Percentiles rank a stretch among this genome's conserved stretches.
These are phyloP conservation scores for Notiomystis cincta DNA, from an alignment of 2,113 vertebrate species.

Conservation along the genomic window DNA sequence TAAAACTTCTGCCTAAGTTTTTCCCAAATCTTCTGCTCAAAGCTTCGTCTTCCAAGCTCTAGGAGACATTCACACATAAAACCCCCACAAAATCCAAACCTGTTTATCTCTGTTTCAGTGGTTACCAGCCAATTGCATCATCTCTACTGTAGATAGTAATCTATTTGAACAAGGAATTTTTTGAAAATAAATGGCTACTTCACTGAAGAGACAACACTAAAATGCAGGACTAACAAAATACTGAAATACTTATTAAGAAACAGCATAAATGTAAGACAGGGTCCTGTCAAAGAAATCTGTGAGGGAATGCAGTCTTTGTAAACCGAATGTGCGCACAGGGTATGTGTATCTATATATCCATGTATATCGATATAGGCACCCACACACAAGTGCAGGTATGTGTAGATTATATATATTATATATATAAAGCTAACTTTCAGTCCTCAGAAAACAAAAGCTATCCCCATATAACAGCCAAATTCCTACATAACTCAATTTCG, in stretches of 20 bases:
- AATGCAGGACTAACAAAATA: not conserved
- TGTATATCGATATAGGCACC: constrained; percentile 48
- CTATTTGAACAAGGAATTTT: not conserved
- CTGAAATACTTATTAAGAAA: not conserved
- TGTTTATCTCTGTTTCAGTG: not conserved
- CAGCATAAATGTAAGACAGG: not conserved
- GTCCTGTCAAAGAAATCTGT: not conserved
- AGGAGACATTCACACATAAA: not conserved
- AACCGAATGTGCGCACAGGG: fast-evolving
- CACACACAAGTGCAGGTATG: constrained; percentile 55
- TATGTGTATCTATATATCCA: not conserved
- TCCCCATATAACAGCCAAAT: constrained; percentile 91
- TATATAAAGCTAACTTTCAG: constrained; percentile 83
- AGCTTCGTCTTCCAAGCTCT: not conserved
- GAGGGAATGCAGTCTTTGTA: not conserved
- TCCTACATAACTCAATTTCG: constrained; percentile 92
- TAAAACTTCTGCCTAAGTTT: not conserved
- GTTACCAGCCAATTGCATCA: not conserved
- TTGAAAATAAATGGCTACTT: not conserved
- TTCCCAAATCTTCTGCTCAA: not conserved
- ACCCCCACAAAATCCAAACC: fast-evolving
- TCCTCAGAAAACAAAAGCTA: constrained; percentile 83
- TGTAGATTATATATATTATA: constrained; percentile 69
- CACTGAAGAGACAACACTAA: not conserved
- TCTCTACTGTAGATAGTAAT: fast-evolving